Evolutionary conservation across 2,888 invertebrate species (phyloP).

Genomic region (Hetaerina titia): DNA sequence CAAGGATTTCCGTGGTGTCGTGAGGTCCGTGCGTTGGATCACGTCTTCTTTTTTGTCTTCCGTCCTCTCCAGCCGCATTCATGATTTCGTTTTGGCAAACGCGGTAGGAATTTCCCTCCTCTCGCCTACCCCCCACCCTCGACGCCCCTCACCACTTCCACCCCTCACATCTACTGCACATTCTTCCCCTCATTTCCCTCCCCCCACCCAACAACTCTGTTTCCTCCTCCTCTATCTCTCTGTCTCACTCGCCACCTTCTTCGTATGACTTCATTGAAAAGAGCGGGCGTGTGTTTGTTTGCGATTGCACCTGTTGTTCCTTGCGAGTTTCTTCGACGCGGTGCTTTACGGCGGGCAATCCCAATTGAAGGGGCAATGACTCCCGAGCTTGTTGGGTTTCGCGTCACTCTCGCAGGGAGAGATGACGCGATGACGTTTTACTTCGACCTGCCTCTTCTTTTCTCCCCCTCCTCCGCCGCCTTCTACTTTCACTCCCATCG

Average conservation of each 20-base stretch:
- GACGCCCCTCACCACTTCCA: no score
- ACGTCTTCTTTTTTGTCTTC: background rate
- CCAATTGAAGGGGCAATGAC: background rate
- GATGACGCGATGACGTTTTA: no score
- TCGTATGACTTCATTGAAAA: background rate
- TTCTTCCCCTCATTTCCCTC: no score
- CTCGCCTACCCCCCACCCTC: background rate
- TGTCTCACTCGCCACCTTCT: no score
- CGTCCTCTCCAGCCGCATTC: background rate
- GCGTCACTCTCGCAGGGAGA: background rate
- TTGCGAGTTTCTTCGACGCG: no score
- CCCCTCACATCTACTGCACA: no score
- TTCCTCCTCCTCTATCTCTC: no score
- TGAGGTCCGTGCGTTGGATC: background rate
- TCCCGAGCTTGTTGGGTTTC: slow-evolving; percentile 5
- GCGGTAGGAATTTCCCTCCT: background rate
- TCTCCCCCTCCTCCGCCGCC: no score
- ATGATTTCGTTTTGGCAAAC: slow-evolving; percentile 17
- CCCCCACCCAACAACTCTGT: no score
- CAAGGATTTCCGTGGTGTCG: background rate
- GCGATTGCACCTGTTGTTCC: no score
- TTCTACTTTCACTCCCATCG: background rate
- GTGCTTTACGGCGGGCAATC: background rate
- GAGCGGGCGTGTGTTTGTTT: background rate
- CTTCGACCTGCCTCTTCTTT: no score